These are phyloP conservation scores for Drosophila mettleri DNA, from an alignment of 2,888 invertebrate species.

Conservation along the genomic window DNA sequence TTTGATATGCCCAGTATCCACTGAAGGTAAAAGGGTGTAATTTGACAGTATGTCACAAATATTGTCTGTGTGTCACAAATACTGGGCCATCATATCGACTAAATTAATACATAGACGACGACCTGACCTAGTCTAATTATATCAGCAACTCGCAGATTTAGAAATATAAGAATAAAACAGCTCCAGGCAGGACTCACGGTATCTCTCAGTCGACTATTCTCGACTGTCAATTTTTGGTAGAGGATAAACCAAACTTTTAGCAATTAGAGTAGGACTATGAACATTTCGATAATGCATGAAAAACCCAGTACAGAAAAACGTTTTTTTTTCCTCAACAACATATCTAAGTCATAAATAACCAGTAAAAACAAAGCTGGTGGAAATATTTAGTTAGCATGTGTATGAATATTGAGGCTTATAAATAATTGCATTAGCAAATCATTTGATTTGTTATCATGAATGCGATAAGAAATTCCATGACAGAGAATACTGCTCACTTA, in stretches of 20 bases:
- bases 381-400: conserved; percentile 7
- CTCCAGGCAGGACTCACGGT: background rate
- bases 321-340: background rate
- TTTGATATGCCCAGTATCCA: background rate
- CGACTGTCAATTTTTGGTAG: too few relatives aligned
- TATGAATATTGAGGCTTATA: conserved; percentile 4
- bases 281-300: background rate
- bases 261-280: background rate
- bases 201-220: background rate
- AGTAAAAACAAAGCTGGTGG: background rate
- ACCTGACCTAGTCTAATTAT: background rate
- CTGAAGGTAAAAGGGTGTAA: background rate
- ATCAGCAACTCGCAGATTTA: background rate
- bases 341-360: conserved; percentile 3
- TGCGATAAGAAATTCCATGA: conserved; percentile 56
- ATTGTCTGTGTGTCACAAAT: background rate
- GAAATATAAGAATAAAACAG: too few relatives aligned
- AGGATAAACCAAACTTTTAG: background rate
- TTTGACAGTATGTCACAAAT: background rate
- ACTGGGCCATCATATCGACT: background rate
- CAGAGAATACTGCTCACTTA: conserved; percentile 28
- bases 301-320: background rate
- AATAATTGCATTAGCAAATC: conserved; percentile 43
- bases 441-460: conserved; percentile 61
- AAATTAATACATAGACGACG: background rate